phyloP scores from a whole-genome alignment of 2,797 vertebrate genomes.

The Pangasius macronema region DNA sequence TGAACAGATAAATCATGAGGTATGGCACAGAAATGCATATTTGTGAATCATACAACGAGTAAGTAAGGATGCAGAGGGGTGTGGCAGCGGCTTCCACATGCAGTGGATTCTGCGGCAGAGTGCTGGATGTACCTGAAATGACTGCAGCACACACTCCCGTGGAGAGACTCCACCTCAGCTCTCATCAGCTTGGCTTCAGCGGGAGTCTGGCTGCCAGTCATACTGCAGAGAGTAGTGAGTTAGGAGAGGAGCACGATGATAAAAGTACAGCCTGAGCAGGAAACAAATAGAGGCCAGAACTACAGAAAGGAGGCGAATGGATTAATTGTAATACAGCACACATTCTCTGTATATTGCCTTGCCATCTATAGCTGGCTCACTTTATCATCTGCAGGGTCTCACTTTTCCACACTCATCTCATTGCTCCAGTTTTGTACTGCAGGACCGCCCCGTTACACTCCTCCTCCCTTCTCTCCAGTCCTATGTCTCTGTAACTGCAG shows the following conservation, averaged over 20 bases:
- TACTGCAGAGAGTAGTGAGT: conserved; percentile 26
- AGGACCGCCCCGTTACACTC: neutral
- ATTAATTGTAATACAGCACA: neutral
- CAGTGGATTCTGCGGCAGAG: conserved; percentile 39
- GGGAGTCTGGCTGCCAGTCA: conserved; percentile 43
- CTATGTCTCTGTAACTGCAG: conserved; percentile 23
- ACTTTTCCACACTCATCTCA: conserved; percentile 31
- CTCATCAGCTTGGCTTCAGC: conserved; percentile 41
- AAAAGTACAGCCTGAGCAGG: neutral
- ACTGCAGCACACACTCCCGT: conserved; percentile 44
- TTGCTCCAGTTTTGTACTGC: conserved; percentile 24
- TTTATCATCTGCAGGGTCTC: conserved; percentile 35
- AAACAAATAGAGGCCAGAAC: neutral
- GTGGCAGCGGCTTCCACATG: conserved; percentile 17
- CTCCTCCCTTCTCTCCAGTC: neutral
- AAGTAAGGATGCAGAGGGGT: conserved; percentile 31
- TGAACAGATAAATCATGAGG: conserved; percentile 4
- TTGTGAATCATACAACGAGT: conserved; percentile 18
- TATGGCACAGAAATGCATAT: neutral
- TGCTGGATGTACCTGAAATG: conserved; percentile 35
- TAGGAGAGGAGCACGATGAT: neutral
- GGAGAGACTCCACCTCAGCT: conserved; percentile 36
- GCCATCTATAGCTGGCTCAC: conserved; percentile 10
- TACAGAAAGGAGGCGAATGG: neutral
- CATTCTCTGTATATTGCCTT: conserved; percentile 6